Evolutionary conservation across 2,113 vertebrate genomes (phyloP), one percentile per base, ranked within the genome.

Genomic region (Saimiri boliviensis): DNA sequence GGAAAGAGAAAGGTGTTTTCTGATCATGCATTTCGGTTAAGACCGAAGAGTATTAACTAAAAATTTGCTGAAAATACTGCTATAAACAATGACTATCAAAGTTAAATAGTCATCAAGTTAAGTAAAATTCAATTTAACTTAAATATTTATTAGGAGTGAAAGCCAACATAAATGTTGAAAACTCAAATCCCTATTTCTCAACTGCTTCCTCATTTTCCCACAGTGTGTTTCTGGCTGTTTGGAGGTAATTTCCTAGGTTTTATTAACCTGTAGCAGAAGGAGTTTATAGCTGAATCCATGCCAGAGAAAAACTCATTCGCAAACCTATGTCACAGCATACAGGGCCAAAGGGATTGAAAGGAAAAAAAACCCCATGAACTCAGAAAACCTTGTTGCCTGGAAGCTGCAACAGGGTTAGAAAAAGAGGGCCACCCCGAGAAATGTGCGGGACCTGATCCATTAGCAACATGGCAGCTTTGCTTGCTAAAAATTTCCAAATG

Each of bases 111-210:
- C 88, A 95, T 98, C 95, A 96, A 94, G 92, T 98, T 98, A 98
- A 98, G 93, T 98, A 98, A 97, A 98, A 98, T 97, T 98, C 96
- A 98, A 97, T 98, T 98, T 98, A 96, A 98, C 92, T 98, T 98
- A 97, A 98, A 98, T 99, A 98, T 98, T 98, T 98, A 97, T 97
- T 98, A 98, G 97, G 95, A 98, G 93, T 94, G 97, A 97, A 98
- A 97, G 94, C 95, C 98, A 98, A 96, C 73, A 80, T 83, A 98
- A 97, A 97, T 58, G 87, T 87, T 97, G 88, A 94, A 97, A 97
- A 98, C 84, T 95, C 97, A 98, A 95, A 97, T 96, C 97, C 98
- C 98, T 98, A 85, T 79, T 97, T 98, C 97, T 98, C 97, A 97
- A 96, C 98, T 97, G 93, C 97, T 91, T 91, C 60, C 91, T 98